phyloP scores from a whole-genome alignment of 1,140 invertebrate genomes.

The Bombus affinis region DNA sequence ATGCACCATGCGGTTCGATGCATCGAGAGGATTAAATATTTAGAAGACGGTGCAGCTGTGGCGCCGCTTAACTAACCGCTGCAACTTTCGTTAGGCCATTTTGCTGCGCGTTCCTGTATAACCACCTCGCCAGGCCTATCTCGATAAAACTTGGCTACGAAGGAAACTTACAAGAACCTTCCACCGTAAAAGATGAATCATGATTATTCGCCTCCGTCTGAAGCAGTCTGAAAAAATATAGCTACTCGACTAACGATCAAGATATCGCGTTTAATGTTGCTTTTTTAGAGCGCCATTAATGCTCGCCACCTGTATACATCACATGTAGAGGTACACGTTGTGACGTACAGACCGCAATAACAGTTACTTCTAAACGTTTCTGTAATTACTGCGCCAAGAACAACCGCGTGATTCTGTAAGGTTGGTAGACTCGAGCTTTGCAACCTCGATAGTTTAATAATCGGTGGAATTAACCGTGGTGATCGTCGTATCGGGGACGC shows the following conservation, averaged over 20 bases:
- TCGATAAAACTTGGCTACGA: background rate
- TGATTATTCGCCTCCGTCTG: background rate
- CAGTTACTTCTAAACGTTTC: constrained; percentile 26
- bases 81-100: constrained; percentile 23
- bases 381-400: constrained; percentile 2
- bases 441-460: background rate
- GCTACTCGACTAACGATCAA: background rate
- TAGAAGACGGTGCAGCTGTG: constrained; percentile 34
- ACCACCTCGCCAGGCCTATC: background rate
- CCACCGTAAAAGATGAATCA: constrained; percentile 1
- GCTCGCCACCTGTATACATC: background rate
- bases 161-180: background rate
- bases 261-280: background rate
- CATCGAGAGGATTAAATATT: constrained; percentile 40
- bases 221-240: background rate
- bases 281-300: constrained; percentile 7
- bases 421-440: background rate
- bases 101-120: background rate
- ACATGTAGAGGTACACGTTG: too few species aligned
- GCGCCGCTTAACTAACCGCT: constrained; percentile 19
- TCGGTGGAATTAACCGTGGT: background rate
- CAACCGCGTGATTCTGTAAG: constrained; percentile 17
- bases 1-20: constrained; percentile 7
- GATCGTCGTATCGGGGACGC: background rate
- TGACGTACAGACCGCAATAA: background rate